Evolutionary conservation across 2,888 invertebrate species (phyloP), one percentile per base, ranked within the genome.

Genomic region (Bombylius discolor): DNA sequence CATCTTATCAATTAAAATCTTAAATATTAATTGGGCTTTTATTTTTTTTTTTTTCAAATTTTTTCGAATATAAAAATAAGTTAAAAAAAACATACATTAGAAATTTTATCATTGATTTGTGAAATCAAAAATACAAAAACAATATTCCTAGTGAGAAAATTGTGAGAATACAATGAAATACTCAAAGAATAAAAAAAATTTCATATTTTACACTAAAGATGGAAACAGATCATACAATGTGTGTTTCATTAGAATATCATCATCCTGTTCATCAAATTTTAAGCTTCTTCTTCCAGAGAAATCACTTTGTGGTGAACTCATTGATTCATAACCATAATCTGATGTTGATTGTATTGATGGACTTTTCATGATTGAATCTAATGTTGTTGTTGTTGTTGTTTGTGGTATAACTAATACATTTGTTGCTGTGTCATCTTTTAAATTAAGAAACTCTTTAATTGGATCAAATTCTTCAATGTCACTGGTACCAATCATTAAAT

Each of bases 281-380:
- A 42, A 42, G 11, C 36, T 36, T 36, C 36, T 9, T 8, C 7
- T 36, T 42, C 11, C 39, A 11, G 39, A 42, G 11, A 11, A 11
- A 42, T 51, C 65, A 62, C 53, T 68, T 59, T 45, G 66, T 53
- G 83, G 83, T 0, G 84, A 84, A 59, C 77, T 81, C 49, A 82
- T 73, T 0, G 84, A 84, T 66, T 84, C 84, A 64, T 84, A 84
- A 4, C 83, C 84, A 63, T 77, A 76, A 67, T 84, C 84, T 23
- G 52, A 47, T 31, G 63, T 68, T 34, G 72, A 72, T 52, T 69
- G 65, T 42, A 70, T 58, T 4, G 71, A 72, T 23, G 71, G 71
- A 32, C 71, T 70, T 49, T 70, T 23, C 23, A 23, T 23, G 23
- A 23, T 23, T 23, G 23, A 23, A 36, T 36, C 9, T 36, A 9